These are phyloP conservation scores for Eilema sororculum DNA, from an alignment of 2,888 invertebrate species.

Conservation along the genomic window DNA sequence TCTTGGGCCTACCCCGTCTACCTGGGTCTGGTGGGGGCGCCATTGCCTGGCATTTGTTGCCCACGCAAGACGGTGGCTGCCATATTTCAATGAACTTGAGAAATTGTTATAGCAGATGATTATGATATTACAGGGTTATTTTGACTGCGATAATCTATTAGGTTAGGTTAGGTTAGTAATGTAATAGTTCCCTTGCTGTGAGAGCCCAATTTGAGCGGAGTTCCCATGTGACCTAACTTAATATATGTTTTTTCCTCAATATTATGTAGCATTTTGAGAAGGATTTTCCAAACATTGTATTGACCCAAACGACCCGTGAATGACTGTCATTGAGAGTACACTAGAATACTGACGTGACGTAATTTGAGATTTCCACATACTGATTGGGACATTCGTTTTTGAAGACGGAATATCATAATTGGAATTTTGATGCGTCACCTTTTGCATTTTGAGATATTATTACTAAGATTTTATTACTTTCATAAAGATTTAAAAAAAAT, in stretches of 20 bases:
- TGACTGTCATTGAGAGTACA: background rate
- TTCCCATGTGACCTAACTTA: background rate
- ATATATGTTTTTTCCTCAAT: background rate
- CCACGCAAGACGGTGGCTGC: too few species aligned
- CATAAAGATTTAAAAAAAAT: background rate
- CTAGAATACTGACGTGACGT: background rate
- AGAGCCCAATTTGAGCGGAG: constrained; percentile 10
- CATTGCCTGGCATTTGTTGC: too few species aligned
- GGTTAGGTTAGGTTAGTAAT: too few species aligned
- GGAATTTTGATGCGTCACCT: constrained; percentile 1
- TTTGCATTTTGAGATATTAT: background rate
- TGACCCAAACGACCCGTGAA: background rate
- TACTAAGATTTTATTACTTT: background rate
- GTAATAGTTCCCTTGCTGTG: background rate
- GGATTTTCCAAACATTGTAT: constrained; percentile 6
- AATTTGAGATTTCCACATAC: background rate
- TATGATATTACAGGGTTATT: background rate
- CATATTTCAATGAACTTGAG: background rate
- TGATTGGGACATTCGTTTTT: background rate
- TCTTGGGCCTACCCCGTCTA: too few species aligned
- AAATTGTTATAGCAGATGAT: background rate
- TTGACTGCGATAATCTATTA: background rate
- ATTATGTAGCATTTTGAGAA: background rate
- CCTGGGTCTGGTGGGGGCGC: too few species aligned
- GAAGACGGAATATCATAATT: background rate